A percentile compares a stretch with the other conserved stretches of the same genome.
phyloP scores from a whole-genome alignment of 2,888 invertebrate genomes.

The Hydropsyche betteni region DNA sequence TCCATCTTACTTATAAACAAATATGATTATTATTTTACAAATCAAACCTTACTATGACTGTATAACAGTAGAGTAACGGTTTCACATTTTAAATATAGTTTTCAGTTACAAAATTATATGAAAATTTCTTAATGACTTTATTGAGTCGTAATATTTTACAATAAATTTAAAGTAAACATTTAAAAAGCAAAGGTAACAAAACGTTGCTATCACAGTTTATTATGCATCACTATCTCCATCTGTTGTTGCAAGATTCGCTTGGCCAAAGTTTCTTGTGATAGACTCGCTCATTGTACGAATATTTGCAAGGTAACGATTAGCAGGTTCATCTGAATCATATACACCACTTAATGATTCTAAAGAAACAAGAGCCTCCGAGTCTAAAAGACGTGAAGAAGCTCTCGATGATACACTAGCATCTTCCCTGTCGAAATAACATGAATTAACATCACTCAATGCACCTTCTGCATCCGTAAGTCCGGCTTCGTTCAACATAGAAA shows the following conservation, averaged over 20 bases:
- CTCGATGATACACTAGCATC: constrained; percentile 84
- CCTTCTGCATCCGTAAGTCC: constrained; percentile 89
- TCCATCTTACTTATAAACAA: constrained; percentile 17
- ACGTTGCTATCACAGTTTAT: constrained; percentile 35
- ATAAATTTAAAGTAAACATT: background rate
- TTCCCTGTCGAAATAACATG: constrained; percentile 77
- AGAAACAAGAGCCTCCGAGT: constrained; percentile 79
- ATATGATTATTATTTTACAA: constrained; percentile 39
- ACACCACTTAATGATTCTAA: constrained; percentile 84
- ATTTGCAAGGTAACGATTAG: constrained; percentile 75
- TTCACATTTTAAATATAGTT: constrained; percentile 16
- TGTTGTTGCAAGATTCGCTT: constrained; percentile 70
- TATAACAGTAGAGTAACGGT: constrained; percentile 48
- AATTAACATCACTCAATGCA: constrained; percentile 87
- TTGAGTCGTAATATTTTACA: background rate
- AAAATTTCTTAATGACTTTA: constrained; percentile 17
- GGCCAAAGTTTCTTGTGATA: constrained; percentile 80
- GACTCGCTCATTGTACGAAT: constrained; percentile 80
- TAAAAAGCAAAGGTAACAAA: constrained; percentile 32
- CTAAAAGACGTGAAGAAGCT: constrained; percentile 83
- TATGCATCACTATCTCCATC: constrained; percentile 72
- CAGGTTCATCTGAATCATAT: constrained; percentile 77
- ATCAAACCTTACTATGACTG: constrained; percentile 42
- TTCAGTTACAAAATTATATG: constrained; percentile 41
- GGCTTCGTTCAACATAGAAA: constrained; percentile 85